These are phyloP conservation scores for Drosophila recens DNA, from an alignment of 2,888 invertebrate genomes.

Conservation along the genomic window DNA sequence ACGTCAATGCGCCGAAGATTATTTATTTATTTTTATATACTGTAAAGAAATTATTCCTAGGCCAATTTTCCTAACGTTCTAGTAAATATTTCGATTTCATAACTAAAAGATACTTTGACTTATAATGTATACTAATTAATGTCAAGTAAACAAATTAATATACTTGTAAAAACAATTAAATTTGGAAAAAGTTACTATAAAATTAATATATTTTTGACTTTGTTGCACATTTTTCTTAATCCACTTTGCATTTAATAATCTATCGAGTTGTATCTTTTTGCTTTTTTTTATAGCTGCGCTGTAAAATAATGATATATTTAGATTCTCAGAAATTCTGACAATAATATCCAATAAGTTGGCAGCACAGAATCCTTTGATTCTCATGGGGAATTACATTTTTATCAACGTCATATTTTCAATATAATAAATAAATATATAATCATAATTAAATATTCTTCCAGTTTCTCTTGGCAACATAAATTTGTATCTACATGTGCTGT, in stretches of 20 bases:
- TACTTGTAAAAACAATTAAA: too few species aligned
- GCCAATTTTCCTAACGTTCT: background rate
- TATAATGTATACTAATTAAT: background rate
- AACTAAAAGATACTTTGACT: background rate
- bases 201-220: background rate
- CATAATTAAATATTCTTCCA: background rate
- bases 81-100: background rate
- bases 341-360: slow-evolving; percentile 23
- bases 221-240: background rate
- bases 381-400: slow-evolving; percentile 12
- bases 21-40: background rate
- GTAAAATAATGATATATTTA: background rate
- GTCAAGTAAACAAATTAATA: background rate
- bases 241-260: background rate
- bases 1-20: background rate
- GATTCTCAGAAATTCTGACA: background rate
- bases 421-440: too few species aligned
- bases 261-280: background rate
- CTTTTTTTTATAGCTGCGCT: background rate
- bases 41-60: background rate
- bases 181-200: background rate
- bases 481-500: background rate
- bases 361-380: slow-evolving; percentile 1
- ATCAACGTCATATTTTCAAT: background rate
- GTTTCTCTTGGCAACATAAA: background rate